A percentile compares a stretch with the other conserved stretches of the same genome.
These are phyloP conservation scores for Hyperoplus immaculatus DNA, from an alignment of 2,797 vertebrate species.

Conservation along the genomic window DNA sequence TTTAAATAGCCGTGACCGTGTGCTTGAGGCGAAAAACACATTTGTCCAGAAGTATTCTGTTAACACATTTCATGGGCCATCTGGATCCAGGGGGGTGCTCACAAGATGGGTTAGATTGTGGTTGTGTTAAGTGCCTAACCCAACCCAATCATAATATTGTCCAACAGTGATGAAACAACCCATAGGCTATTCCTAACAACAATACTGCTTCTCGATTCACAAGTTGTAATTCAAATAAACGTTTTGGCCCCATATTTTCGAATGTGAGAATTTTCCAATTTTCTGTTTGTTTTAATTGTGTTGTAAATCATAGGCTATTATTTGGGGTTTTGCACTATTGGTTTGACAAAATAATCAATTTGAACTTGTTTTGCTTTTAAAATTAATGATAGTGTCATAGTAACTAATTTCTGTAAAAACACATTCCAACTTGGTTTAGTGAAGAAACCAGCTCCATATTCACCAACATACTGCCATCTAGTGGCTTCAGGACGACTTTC, in stretches of 20 bases:
- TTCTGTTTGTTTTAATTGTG: not conserved
- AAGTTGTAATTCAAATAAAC: not conserved
- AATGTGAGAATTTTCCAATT: not conserved
- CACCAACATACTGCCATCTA: conserved; percentile 66
- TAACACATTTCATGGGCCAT: conserved; percentile 27
- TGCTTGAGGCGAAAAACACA: conserved; percentile 38
- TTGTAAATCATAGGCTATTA: not conserved
- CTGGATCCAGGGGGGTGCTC: conserved; percentile 23
- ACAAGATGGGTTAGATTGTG: not conserved
- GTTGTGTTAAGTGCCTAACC: not conserved
- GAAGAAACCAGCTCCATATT: not conserved
- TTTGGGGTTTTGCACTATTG: not conserved
- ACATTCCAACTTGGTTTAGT: not conserved
- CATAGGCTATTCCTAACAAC: no score
- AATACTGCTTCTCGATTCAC: not conserved
- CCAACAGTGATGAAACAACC: not conserved
- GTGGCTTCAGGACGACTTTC: conserved; percentile 41
- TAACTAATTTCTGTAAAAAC: not conserved
- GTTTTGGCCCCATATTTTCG: not conserved
- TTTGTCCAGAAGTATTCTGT: conserved; percentile 35
- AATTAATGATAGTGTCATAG: not conserved
- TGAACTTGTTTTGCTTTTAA: not conserved
- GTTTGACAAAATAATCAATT: not conserved
- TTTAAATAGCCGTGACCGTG: not conserved
- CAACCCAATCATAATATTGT: not conserved